These are phyloP conservation scores for Apamea crenata DNA, from an alignment of 2,888 invertebrate species.

Conservation along the genomic window DNA sequence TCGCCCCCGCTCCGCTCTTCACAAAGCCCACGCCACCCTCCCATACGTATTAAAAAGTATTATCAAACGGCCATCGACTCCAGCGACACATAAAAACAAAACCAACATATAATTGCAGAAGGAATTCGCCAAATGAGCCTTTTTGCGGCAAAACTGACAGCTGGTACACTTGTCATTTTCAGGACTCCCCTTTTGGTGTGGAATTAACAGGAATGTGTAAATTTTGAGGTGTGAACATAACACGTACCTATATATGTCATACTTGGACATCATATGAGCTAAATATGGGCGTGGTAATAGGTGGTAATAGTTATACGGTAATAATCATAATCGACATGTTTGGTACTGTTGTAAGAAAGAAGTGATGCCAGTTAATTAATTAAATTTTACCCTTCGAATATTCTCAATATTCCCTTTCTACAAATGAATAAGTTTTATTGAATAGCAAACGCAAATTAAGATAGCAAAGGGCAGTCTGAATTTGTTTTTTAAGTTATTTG, in stretches of 20 bases:
- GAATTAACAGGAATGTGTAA: slow-evolving; percentile 27
- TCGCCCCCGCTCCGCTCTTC: slow-evolving; percentile 55
- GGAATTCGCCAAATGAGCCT: slow-evolving; percentile 54
- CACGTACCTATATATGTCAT: not conserved
- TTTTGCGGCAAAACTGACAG: slow-evolving; percentile 49
- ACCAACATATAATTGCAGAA: slow-evolving; percentile 50
- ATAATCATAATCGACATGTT: not conserved
- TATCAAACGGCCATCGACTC: slow-evolving; percentile 72
- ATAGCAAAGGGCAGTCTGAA: not conserved
- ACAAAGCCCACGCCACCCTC: slow-evolving; percentile 19
- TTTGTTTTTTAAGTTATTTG: not conserved
- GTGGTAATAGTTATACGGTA: not conserved
- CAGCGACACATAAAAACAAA: slow-evolving; percentile 63
- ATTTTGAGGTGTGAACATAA: slow-evolving; percentile 1
- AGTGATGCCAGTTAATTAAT: not conserved
- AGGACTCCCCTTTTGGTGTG: not conserved
- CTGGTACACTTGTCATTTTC: slow-evolving; percentile 35
- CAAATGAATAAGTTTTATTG: not conserved
- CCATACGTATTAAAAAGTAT: slow-evolving; percentile 58
- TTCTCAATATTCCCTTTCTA: not conserved
- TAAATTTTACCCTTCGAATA: not conserved
- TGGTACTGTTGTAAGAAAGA: not conserved
- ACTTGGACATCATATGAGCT: not conserved
- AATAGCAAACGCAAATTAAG: not conserved
- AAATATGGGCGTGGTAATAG: slow-evolving; percentile 8